Conservation (phyloP, 2,888 invertebrate species). For the Exephanes ischioxanthus region DNA sequence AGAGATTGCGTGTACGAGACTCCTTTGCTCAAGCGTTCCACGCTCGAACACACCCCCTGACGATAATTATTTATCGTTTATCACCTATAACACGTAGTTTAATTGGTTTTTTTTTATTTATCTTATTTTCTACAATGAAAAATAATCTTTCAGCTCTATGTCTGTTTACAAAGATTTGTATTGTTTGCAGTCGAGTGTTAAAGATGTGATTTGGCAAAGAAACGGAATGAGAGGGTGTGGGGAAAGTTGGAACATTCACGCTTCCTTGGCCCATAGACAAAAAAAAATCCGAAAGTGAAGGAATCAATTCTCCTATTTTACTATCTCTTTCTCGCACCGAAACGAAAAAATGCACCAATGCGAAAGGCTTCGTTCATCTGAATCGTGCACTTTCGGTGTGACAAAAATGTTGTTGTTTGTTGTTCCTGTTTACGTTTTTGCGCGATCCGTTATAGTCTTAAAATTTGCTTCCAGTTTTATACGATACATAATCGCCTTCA, state of each 20-base stretch:
- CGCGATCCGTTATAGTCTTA: slow-evolving; percentile 5
- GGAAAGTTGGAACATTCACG: slow-evolving; percentile 2
- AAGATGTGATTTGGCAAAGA: slow-evolving; percentile 1
- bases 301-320: slow-evolving; percentile 53
- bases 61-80: slow-evolving; percentile 10
- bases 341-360: slow-evolving; percentile 12
- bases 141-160: slow-evolving; percentile 29
- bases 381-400: background rate
- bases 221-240: background rate
- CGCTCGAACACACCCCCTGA: background rate
- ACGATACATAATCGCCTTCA: slow-evolving; percentile 75
- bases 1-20: slow-evolving; percentile 30
- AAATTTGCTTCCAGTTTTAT: slow-evolving; percentile 24
- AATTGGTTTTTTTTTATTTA: background rate
- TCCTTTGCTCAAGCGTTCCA: slow-evolving; percentile 19
- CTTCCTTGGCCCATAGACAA: slow-evolving; percentile 2
- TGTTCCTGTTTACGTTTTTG: slow-evolving; percentile 22
- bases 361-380: background rate
- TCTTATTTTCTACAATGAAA: slow-evolving; percentile 32
- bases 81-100: slow-evolving; percentile 18
- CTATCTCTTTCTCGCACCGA: background rate
- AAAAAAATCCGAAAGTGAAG: slow-evolving; percentile 19
- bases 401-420: background rate
- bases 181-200: background rate
- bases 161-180: slow-evolving; percentile 13